phyloP scores from a whole-genome alignment of 2,888 invertebrate genomes.

The Zootermopsis nevadensis region DNA sequence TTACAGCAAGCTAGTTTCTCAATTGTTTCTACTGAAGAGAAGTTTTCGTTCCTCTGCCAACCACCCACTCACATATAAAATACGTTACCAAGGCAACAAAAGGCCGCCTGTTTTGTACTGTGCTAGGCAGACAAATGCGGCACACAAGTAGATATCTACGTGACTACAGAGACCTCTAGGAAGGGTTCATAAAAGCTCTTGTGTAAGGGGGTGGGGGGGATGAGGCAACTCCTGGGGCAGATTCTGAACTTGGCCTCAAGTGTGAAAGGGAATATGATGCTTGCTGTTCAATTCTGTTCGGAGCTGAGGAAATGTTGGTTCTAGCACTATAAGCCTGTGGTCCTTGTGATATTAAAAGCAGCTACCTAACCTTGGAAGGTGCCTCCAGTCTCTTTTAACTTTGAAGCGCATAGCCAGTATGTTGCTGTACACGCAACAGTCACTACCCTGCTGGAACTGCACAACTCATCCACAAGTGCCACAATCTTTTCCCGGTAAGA shows the following conservation, averaged over 20 bases:
- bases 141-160: background rate
- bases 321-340: background rate
- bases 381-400: no score
- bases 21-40: background rate
- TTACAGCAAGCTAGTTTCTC: constrained; percentile 8
- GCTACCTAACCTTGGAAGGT: no score
- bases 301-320: background rate
- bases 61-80: constrained; percentile 3
- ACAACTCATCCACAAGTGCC: no score
- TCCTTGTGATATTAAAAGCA: background rate
- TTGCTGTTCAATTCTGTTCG: background rate
- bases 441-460: no score
- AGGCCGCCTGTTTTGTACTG: constrained; percentile 10
- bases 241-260: background rate
- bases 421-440: no score
- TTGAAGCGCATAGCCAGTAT: no score
- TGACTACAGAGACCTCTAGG: background rate
- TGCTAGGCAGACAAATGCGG: constrained; percentile 4
- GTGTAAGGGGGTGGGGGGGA: background rate
- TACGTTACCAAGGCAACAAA: constrained; percentile 3
- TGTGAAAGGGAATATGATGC: background rate
- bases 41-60: background rate
- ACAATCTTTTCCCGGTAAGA: no score
- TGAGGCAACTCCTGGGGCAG: background rate
- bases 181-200: constrained; percentile 16